Conservation (phyloP, 2,888 invertebrate species). For the Diarsia brunnea region DNA sequence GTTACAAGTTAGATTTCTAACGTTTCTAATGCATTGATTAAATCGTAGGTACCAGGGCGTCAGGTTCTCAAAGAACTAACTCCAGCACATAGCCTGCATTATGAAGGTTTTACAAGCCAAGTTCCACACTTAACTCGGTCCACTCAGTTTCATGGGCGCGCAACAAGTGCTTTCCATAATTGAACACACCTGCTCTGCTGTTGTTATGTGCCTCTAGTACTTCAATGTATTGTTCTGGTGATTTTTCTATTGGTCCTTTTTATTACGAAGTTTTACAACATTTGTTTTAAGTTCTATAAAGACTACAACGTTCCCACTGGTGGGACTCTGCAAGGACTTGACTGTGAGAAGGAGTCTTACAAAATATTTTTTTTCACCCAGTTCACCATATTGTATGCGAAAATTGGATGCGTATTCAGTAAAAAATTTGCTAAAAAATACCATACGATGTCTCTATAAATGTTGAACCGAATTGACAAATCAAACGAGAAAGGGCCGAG, state of each 20-base stretch:
- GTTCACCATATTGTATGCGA: not conserved
- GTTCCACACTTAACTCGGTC: slow-evolving; percentile 80
- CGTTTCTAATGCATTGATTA: slow-evolving; percentile 64
- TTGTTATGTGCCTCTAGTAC: slow-evolving; percentile 72
- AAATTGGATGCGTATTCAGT: not conserved
- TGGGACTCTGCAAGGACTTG: not conserved
- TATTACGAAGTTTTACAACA: not conserved
- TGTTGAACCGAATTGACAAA: not conserved
- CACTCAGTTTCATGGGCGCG: slow-evolving; percentile 77
- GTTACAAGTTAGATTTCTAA: slow-evolving; percentile 24
- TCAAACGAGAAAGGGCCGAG: not conserved
- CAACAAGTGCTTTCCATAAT: slow-evolving; percentile 85
- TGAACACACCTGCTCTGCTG: slow-evolving; percentile 77
- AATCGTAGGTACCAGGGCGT: slow-evolving; percentile 70
- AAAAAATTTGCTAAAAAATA: not conserved
- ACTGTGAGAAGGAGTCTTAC: not conserved
- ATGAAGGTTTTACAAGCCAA: slow-evolving; percentile 81
- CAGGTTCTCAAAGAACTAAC: slow-evolving; percentile 76
- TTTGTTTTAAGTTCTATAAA: not conserved
- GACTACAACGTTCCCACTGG: not conserved
- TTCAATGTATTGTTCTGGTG: slow-evolving; percentile 54
- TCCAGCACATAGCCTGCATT: slow-evolving; percentile 76
- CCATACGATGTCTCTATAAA: not conserved
- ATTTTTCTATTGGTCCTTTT: slow-evolving; percentile 59
- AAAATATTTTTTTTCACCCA: not conserved